Evolutionary conservation across 2,113 vertebrate genomes (phyloP).

Genomic region (Gymnocephalus cernua): DNA sequence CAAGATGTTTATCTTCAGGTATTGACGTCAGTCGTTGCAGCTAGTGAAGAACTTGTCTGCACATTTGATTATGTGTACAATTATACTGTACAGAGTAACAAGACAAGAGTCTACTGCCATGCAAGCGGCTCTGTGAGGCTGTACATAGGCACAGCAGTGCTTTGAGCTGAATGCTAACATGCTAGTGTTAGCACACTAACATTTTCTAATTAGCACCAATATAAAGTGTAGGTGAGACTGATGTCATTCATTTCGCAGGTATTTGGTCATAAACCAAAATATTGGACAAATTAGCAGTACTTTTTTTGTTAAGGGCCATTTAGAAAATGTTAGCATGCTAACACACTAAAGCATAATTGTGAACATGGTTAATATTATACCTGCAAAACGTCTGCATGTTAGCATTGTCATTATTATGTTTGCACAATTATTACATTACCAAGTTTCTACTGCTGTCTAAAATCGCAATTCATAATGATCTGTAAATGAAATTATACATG

Average conservation of each 20-base stretch:
- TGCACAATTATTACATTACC: not conserved
- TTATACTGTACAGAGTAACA: not conserved
- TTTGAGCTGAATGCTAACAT: not conserved
- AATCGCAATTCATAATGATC: not conserved
- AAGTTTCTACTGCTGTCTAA: not conserved
- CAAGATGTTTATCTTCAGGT: not conserved
- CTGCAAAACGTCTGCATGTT: no score
- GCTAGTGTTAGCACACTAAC: not conserved
- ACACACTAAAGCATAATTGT: not conserved
- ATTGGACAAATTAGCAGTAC: not conserved
- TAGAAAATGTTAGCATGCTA: not conserved
- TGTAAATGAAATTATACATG: not conserved
- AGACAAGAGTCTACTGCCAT: not conserved
- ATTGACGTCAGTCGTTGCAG: not conserved
- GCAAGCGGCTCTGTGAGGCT: not conserved
- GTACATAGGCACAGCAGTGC: not conserved
- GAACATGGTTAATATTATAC: not conserved
- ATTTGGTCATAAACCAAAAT: not conserved
- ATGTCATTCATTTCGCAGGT: not conserved
- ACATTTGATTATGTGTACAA: constrained; percentile 2
- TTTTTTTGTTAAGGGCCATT: not conserved
- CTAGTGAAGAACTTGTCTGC: not conserved
- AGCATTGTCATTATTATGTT: not conserved
- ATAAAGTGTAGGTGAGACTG: not conserved
- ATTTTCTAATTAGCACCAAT: not conserved